Percentiles rank a stretch among this genome's conserved stretches.
phyloP scores from a whole-genome alignment of 1,140 invertebrate genomes.

The Halotydeus destructor region DNA sequence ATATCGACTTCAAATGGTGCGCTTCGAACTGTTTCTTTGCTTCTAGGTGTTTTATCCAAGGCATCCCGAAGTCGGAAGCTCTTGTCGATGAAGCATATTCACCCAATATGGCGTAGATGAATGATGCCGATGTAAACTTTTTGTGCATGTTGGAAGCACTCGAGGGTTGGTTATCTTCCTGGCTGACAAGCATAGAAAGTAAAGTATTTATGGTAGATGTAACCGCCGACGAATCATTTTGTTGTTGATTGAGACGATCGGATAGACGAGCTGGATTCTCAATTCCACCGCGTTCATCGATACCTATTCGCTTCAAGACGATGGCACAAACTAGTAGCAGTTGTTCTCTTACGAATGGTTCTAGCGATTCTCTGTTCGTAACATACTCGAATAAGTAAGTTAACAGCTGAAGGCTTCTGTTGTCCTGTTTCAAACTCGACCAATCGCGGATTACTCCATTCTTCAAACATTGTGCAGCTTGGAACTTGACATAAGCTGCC shows the following conservation, averaged over 20 bases:
- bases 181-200: too few species aligned
- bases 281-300: slow-evolving; percentile 48
- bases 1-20: slow-evolving; percentile 51
- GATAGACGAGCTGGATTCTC: slow-evolving; percentile 18
- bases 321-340: slow-evolving; percentile 46
- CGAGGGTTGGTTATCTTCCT: too few species aligned
- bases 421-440: slow-evolving; percentile 20
- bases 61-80: slow-evolving; percentile 57
- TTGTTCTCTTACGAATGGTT: slow-evolving; percentile 26
- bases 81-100: slow-evolving; percentile 67
- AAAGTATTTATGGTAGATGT: too few species aligned
- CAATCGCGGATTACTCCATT: slow-evolving; percentile 60
- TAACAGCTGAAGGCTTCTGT: slow-evolving; percentile 8
- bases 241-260: not conserved
- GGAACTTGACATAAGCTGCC: slow-evolving; percentile 64
- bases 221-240: too few species aligned
- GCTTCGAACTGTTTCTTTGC: slow-evolving; percentile 65
- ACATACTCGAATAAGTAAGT: slow-evolving; percentile 10
- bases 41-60: slow-evolving; percentile 62
- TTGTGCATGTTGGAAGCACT: too few species aligned
- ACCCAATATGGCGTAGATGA: slow-evolving; percentile 57
- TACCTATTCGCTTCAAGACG: slow-evolving; percentile 56
- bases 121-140: too few species aligned
- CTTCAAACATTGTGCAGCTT: slow-evolving; percentile 61
- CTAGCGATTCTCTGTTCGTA: slow-evolving; percentile 8